These are phyloP conservation scores for Coptotermes formosanus DNA, from an alignment of 1,140 invertebrate species.

Conservation along the genomic window DNA sequence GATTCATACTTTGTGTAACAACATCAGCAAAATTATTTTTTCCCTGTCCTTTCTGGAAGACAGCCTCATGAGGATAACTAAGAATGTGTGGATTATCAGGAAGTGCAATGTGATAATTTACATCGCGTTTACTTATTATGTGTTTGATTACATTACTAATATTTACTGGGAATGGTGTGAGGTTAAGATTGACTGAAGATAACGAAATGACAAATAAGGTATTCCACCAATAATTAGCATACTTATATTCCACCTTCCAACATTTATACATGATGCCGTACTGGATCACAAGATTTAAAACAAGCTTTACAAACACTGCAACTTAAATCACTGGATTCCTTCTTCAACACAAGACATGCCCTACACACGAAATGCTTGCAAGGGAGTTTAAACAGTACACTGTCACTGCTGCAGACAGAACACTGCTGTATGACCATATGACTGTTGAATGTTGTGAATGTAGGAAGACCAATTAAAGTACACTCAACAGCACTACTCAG, in stretches of 20 bases:
- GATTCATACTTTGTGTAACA: too few relatives aligned
- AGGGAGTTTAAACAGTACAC: conserved; percentile 48
- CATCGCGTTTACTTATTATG: too few relatives aligned
- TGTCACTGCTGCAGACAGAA: conserved; percentile 43
- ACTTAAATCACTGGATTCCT: conserved; percentile 10
- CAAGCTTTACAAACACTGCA: background rate
- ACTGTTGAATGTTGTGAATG: conserved; percentile 36
- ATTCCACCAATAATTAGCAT: too few relatives aligned
- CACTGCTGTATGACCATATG: conserved; percentile 26
- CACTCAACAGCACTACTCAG: conserved; percentile 36
- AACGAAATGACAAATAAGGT: too few relatives aligned
- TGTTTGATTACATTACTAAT: too few relatives aligned
- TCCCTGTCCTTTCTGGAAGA: too few relatives aligned
- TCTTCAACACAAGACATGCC: conserved; percentile 33
- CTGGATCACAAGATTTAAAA: conserved; percentile 5
- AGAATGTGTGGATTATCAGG: too few relatives aligned
- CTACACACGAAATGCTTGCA: conserved; percentile 50
- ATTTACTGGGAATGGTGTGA: too few relatives aligned
- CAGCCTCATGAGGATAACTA: too few relatives aligned
- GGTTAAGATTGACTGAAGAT: too few relatives aligned
- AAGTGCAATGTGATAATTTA: too few relatives aligned
- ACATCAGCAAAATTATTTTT: too few relatives aligned
- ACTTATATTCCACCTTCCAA: background rate
- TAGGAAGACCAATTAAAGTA: conserved; percentile 39
- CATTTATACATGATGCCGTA: conserved; percentile 1